Percentiles rank a stretch among this genome's conserved stretches.
Conservation (phyloP, 1,140 invertebrate genomes). For the Apocrypta bakeri region DNA sequence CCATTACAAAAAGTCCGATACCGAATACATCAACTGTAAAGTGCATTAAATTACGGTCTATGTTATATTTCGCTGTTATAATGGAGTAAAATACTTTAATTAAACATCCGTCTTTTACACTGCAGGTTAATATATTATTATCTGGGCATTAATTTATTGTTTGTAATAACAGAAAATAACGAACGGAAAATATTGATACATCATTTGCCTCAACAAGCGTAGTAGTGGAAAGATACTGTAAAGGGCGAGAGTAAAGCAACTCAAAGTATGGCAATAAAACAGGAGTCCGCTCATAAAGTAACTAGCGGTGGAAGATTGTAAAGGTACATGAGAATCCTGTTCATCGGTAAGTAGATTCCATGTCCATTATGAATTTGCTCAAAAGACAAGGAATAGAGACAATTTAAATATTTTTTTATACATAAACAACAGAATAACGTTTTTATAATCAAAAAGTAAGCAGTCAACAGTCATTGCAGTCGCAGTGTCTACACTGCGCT, state of each 20-base stretch:
- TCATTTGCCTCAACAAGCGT: not conserved
- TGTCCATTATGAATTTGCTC: constrained; percentile 1
- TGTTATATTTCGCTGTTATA: not conserved
- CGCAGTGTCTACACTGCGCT: no score
- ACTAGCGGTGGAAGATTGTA: not conserved
- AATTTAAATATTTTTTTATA: no score
- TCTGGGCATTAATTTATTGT: no score
- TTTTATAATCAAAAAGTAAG: no score
- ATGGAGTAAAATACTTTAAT: constrained; percentile 8
- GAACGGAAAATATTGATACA: not conserved
- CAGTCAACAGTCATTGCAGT: not conserved
- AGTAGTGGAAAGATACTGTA: not conserved
- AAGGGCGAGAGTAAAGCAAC: not conserved
- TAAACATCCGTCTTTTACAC: not conserved
- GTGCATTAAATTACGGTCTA: not conserved
- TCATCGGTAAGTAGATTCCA: not conserved
- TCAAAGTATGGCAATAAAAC: not conserved
- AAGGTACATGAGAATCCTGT: not conserved
- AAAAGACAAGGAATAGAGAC: not conserved
- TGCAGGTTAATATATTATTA: no score
- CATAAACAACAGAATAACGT: no score
- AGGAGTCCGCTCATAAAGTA: not conserved
- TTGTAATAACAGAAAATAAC: no score
- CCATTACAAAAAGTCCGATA: not conserved
- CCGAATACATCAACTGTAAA: constrained; percentile 22